A percentile compares a stretch with the other conserved stretches of the same genome.
phyloP scores from a whole-genome alignment of 2,113 vertebrate species.

The Diadophis punctatus region DNA sequence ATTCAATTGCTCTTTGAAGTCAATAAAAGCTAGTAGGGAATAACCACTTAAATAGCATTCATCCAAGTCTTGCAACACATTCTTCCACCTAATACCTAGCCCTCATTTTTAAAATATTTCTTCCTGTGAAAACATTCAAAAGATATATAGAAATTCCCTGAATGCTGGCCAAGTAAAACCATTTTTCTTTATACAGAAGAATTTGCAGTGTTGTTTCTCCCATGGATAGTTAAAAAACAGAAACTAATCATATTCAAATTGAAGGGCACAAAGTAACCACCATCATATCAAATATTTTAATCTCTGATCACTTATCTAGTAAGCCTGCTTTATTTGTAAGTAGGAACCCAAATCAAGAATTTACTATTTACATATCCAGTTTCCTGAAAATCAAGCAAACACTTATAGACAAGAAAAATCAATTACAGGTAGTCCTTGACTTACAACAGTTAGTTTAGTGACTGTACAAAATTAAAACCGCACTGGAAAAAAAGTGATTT shows the following conservation, averaged over 20 bases:
- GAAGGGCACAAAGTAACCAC: not conserved
- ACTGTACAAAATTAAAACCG: not conserved
- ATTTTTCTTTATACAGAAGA: not conserved
- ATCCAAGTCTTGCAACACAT: constrained; percentile 8
- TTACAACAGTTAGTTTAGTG: not conserved
- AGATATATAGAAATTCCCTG: not conserved
- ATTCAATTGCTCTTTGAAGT: constrained; percentile 32
- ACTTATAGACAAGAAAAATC: not conserved
- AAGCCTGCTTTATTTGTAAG: not conserved
- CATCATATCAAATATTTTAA: constrained; percentile 2
- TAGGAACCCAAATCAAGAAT: constrained; percentile 31
- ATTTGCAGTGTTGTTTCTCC: not conserved
- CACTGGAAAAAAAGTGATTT: not conserved
- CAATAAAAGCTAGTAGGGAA: not conserved
- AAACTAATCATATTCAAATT: constrained; percentile 28
- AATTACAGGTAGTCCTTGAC: not conserved
- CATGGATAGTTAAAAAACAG: not conserved
- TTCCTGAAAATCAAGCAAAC: not conserved
- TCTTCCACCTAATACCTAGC: not conserved
- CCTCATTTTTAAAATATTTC: not conserved
- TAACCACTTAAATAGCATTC: not conserved
- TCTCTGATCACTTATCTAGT: constrained; percentile 25
- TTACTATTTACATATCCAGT: not conserved
- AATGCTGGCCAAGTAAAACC: not conserved
- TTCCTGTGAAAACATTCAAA: not conserved